Base-by-base conservation (phyloP, 2,113 vertebrate species). In the Morone saxatilis region DNA sequence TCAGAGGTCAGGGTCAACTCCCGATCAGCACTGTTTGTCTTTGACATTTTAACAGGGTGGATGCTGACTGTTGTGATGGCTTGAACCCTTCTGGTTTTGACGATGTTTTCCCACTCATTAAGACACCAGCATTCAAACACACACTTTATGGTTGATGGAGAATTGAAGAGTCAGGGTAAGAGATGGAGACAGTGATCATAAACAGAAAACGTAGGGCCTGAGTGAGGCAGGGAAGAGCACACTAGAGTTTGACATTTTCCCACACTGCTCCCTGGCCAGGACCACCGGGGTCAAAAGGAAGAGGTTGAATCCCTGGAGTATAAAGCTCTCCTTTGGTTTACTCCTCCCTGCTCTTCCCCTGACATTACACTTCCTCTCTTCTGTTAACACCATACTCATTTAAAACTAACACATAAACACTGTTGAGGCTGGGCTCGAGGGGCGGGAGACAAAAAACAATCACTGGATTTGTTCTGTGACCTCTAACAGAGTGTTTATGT, bases 241-340 rank as follows among this genome's bases (percentile, higher is more conserved):
- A n/a, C 45, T 38, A 2, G 22, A 71, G 76, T 60, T 68, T 78
- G 71, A 87, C 36, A 83, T 89, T 89, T 94, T 94, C 93, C 93
- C 93, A 93, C 90, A 76, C 75, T 84, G 73, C 76, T 86, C 31
- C 38, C 20, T 1, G n/a, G 14, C 22, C 61, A 54, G 62, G 66
- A 70, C 69, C 45, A 72, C 43, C 1, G 50, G 71, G 79, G 86
- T 87, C 79, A 91, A n/a, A 71, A 70, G 54, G 47, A 76, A 86
- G 78, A 83, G 84, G 87, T 45, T 71, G 1, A 54, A 82, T 90
- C 89, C 84, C 91, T 1, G 0, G 77, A 71, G 89, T 69, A 76
- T 51, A 41, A 78, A 71, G 40, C 69, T 82, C 48, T 47, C 59
- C 84, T 75, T 59, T 7, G 12, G 70, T 87, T 92, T 80, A 77